Evolutionary conservation across 2,113 vertebrate species (phyloP), one percentile per base, ranked within the genome.

Genomic region (Xiphias gladius): DNA sequence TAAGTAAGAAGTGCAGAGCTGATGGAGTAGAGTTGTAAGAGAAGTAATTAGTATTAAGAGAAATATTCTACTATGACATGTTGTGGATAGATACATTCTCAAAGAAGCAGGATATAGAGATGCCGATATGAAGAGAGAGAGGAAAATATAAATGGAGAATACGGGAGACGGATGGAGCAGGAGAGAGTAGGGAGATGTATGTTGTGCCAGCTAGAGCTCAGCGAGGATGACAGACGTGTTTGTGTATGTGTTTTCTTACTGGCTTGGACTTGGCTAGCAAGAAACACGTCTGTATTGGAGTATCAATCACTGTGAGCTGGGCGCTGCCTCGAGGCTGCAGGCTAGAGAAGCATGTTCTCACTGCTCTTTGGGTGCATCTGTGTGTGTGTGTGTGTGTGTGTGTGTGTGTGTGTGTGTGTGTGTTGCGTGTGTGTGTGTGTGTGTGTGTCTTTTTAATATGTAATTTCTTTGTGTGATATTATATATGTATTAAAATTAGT

Each of bases 241-340:
- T 85, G 76, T 84, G 76, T 83, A 73, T 74, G 68, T 87, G 67
- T 81, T 79, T 78, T 80, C 54, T 79, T 35, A 10, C 80, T 63
- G 71, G 73, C 24, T 71, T 52, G 61, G 82, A 80, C 83, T 78
- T 78, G 71, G 79, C 75, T 82, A n/a, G 41, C 0, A n/a, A 85
- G 77, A 76, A 73, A 87, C 76, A 78, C 39, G 67, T 59, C 75
- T 80, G 66, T 83, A 87, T 82, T 28, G 20, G 65, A 86, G 72
- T 80, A 92, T 93, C 83, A 86, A 79, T 90, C 89, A 91, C 74
- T 75, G 70, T 77, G 78, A 65, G 77, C 84, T 84, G 88, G 88
- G 90, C 75, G 61, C 86, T 88, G 91, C 86, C 85, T 90, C 83
- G 48, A 87, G 86, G 73, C 86, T 92, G 85, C 75, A 85, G 82